Conservation (phyloP, 2,113 vertebrate genomes). For the Odontesthes bonariensis region DNA sequence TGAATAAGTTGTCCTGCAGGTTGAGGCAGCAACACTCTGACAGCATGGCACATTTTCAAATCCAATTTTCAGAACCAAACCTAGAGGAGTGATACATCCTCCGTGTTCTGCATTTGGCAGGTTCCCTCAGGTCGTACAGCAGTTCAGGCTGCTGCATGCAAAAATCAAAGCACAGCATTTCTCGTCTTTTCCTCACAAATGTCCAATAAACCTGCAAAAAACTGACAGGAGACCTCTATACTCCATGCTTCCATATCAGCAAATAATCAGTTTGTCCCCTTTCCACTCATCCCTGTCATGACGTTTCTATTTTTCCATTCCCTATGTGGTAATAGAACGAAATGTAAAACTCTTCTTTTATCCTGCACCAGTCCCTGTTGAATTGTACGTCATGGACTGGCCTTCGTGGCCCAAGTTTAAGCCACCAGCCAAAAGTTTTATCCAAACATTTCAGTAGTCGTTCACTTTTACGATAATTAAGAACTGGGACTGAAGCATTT, state of each 20-base stretch:
- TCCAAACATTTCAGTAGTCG: too few species aligned
- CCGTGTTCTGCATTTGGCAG: not conserved
- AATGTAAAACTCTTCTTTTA: too few species aligned
- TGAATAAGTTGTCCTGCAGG: not conserved
- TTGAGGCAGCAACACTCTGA: not conserved
- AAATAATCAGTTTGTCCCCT: not conserved
- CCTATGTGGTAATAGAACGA: too few species aligned
- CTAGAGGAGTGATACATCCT: constrained; percentile 15
- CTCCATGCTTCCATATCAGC: not conserved
- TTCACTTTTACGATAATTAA: too few species aligned
- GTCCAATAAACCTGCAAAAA: not conserved
- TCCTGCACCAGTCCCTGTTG: too few species aligned
- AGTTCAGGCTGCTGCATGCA: not conserved
- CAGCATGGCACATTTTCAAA: constrained; percentile 22
- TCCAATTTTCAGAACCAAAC: constrained; percentile 57
- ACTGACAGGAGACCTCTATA: not conserved
- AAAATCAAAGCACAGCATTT: not conserved
- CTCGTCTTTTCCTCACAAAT: not conserved
- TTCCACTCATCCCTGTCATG: not conserved
- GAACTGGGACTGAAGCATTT: too few species aligned
- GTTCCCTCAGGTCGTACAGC: constrained; percentile 7
- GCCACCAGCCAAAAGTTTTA: too few species aligned
- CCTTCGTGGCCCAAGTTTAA: too few species aligned
- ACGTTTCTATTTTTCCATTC: too few species aligned
- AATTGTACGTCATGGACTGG: too few species aligned